These are phyloP conservation scores for Mythimna pallens DNA, from an alignment of 2,888 invertebrate species.

Conservation along the genomic window DNA sequence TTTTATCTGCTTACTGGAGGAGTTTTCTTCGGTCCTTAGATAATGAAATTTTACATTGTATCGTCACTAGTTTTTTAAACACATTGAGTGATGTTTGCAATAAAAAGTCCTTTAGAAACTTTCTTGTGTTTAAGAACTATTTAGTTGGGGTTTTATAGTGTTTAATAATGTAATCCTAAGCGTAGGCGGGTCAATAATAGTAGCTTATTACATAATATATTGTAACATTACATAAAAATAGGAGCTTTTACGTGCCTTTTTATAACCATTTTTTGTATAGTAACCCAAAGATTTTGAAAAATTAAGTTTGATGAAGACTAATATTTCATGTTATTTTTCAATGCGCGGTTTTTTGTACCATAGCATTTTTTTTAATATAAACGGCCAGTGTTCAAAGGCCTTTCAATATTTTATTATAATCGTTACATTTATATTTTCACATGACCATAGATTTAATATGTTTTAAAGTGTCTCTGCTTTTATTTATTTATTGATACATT, in stretches of 20 bases:
- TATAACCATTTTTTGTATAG: slow-evolving; percentile 47
- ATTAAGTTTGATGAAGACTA: slow-evolving; percentile 34
- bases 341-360: slow-evolving; percentile 32
- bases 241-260: slow-evolving; percentile 61
- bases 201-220: slow-evolving; percentile 42
- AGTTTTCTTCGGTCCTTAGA: slow-evolving; percentile 2
- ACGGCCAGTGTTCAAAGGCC: slow-evolving; percentile 20
- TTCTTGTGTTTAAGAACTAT: slow-evolving; percentile 39
- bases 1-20: not conserved
- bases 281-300: slow-evolving; percentile 66
- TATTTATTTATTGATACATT: slow-evolving; percentile 55
- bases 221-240: slow-evolving; percentile 49
- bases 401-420: slow-evolving; percentile 6
- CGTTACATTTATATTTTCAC: slow-evolving; percentile 41
- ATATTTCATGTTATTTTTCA: slow-evolving; percentile 24
- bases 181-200: slow-evolving; percentile 49
- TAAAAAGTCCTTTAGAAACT: slow-evolving; percentile 22
- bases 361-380: slow-evolving; percentile 24
- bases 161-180: slow-evolving; percentile 29
- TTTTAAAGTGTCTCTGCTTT: slow-evolving; percentile 36
- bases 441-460: slow-evolving; percentile 43
- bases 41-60: slow-evolving; percentile 19
- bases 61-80: slow-evolving; percentile 40
- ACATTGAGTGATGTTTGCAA: slow-evolving; percentile 13
- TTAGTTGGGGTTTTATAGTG: slow-evolving; percentile 28